Evolutionary conservation across 2,113 vertebrate species (phyloP), one percentile per base, ranked within the genome.

Genomic region (Paradoxurus hermaphroditus): DNA sequence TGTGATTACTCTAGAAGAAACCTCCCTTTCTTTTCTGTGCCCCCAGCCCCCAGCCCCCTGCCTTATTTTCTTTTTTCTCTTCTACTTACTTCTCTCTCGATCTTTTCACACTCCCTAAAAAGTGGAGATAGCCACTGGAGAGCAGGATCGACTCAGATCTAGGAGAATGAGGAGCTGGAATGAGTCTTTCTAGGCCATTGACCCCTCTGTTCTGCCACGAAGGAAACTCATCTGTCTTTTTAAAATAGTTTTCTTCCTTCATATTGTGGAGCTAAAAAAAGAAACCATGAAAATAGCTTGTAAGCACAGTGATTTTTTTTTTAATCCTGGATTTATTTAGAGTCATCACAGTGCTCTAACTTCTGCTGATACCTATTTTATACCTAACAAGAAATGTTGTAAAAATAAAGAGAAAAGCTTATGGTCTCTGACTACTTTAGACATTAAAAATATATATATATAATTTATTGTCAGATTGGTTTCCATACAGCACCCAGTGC

Each of bases 321-420:
- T 36, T 39, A 23, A 56, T 27, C 63, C 23, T n/a, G 25, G 68
- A 56, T 65, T 77, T 36, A 36, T 29, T 81, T 67, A 59, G 25
- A 11, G 15, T 46, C 34, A 31, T 65, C 3, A 7, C 15, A 39
- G 68, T 23, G 23, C 53, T 87, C 73, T 51, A 78, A 53, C 27
- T 56, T 72, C 75, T 67, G 51, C 31, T 78, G 46, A 78, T 46
- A 49, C n/a, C 49, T 81, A 41, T 72, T 85, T 92, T 81, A 56
- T 51, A 16, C 75, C 31, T 51, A 84, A 85, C 34, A 83, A 70
- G 59, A 70, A 63, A 72, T 59, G 86, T 19, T 68, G 29, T 75
- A 77, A 63, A 72, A 67, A 91, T 41, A 67, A 59, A 84, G 59
- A 16, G 11, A 16, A 39, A 89, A 79, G 29, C 70, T 81, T 39